Base-by-base conservation (phyloP, 2,888 invertebrate species). In the Steinernema scapterisci region DNA sequence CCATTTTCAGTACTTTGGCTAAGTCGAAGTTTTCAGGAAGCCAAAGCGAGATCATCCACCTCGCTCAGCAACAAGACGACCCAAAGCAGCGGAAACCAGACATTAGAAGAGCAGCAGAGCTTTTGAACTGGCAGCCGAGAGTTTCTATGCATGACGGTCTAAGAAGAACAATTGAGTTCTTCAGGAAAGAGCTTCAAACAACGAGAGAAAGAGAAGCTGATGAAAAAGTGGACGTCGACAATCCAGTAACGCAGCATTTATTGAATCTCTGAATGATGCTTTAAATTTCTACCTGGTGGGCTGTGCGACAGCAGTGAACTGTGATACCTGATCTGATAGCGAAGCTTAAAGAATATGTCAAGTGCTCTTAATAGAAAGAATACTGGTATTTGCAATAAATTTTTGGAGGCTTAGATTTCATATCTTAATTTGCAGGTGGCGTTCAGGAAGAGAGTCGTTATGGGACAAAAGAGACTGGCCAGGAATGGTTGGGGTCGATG, bases 51-150 rank as follows among this genome's bases (percentile, higher is more conserved):
- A 92, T 99, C 76, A 91, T 92, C 23, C 92, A 93, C 83, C 91
- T 92, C 77, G 92, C 93, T 23, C 93, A 95, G 3, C 93, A 96
- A 70, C 93, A 94, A 88, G 99, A 99, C 88, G 99, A 99, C 90
- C 99, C 99, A 0, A 95, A 95, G 88, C 91, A 95, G 78, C 91
- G 99, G 70, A 92, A 93, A 82, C 99, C 99, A 0, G 95, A 97
- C 88, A 99, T 99, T 82, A 91, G 92, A 0, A 90, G 94, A 75
- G 99, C 99, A 2, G 92, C 92, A 85, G 91, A 91, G 76, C 91
- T 92, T 85, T 90, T 99, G 16, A 91, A 92, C 77, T 99, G 99
- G 99, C 91, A 93, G 86, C 97, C 99, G 9, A 94, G 93, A 92
- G 92, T 94, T 16, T 91, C 93, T 1, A 90, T 99, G 83, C 91